phyloP scores from a whole-genome alignment of 2,113 vertebrate species.

The Pionites leucogaster region DNA sequence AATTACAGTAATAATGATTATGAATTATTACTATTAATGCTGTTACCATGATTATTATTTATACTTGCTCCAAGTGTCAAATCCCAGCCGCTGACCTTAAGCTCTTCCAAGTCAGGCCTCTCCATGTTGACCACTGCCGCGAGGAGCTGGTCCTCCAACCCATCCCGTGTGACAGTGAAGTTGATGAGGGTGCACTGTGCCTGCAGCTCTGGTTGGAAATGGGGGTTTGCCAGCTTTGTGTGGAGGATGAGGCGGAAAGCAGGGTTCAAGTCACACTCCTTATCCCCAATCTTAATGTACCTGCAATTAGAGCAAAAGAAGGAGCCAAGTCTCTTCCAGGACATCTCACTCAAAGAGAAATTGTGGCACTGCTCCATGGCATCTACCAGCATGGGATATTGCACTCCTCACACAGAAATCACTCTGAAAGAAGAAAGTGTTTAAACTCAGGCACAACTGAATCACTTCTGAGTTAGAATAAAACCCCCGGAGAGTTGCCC shows the following conservation, averaged over 20 bases:
- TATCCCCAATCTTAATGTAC: constrained; percentile 92
- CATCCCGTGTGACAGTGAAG: constrained; percentile 90
- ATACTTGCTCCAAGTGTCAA: not conserved
- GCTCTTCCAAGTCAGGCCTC: constrained; percentile 90
- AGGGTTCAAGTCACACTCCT: constrained; percentile 91
- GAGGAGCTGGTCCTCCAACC: constrained; percentile 94
- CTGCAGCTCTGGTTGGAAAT: constrained; percentile 95
- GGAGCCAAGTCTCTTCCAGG: no score
- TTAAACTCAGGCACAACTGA: not conserved
- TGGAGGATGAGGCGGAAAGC: constrained; percentile 92
- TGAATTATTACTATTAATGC: not conserved
- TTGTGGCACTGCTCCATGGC: rapidly evolving
- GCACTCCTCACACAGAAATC: not conserved
- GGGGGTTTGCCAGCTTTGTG: constrained; percentile 92
- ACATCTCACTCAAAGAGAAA: not conserved
- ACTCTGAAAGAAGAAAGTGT: not conserved
- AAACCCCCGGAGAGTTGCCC: not conserved
- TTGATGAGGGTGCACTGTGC: constrained; percentile 96
- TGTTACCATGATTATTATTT: not conserved
- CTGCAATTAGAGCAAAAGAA: constrained; percentile 62
- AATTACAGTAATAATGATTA: not conserved
- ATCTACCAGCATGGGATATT: not conserved
- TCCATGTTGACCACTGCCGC: constrained; percentile 90
- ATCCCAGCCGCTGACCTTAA: constrained; percentile 80
- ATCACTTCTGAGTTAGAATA: not conserved